These are phyloP conservation scores for Herpailurus yagouaroundi DNA, from an alignment of 2,113 vertebrate genomes.

Conservation along the genomic window DNA sequence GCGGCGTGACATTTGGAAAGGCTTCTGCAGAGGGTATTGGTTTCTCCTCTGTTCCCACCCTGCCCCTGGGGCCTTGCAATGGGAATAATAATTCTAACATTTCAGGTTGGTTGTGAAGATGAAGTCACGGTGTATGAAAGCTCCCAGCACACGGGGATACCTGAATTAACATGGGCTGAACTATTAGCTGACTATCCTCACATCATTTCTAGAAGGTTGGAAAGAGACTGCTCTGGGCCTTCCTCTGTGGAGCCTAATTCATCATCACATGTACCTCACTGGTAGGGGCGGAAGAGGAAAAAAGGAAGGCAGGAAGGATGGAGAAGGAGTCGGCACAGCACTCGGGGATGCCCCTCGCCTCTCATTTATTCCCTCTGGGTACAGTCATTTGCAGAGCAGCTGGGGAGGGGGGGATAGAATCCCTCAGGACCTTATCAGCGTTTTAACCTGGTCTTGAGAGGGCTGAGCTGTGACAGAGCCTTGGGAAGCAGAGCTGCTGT, in stretches of 20 bases:
- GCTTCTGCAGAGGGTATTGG: background rate
- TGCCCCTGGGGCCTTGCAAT: background rate
- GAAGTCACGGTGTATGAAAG: background rate
- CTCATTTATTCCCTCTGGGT: background rate
- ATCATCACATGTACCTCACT: background rate
- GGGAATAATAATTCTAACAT: background rate
- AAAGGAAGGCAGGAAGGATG: background rate
- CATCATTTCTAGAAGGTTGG: background rate
- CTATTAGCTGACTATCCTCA: background rate
- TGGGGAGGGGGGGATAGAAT: background rate
- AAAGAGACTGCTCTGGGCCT: background rate
- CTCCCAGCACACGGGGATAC: background rate
- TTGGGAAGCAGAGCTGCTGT: background rate
- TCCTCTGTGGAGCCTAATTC: background rate
- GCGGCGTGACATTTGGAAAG: background rate
- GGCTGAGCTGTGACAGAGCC: background rate
- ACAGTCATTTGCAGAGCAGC: background rate
- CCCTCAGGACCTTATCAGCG: background rate
- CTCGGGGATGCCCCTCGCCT: background rate
- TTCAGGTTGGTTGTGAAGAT: background rate
- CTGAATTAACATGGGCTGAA: background rate
- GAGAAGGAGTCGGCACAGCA: background rate
- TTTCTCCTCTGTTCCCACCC: background rate
- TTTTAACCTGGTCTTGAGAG: background rate
- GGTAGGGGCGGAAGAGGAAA: background rate